Base-by-base conservation (phyloP, 2,797 vertebrate genomes). In the Miichthys miiuy region DNA sequence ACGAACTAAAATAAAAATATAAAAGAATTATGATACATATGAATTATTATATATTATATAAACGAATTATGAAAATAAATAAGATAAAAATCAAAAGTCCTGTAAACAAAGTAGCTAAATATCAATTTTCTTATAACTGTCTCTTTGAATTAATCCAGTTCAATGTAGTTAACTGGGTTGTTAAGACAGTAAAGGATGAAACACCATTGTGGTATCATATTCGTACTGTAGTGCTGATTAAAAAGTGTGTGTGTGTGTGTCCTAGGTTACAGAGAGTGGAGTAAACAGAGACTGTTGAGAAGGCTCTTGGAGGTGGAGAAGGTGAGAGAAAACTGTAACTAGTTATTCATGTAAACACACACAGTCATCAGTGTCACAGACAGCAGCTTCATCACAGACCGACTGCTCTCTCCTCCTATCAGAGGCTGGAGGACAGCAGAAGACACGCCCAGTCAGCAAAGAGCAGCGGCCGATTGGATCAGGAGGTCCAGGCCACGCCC, bases 211-310 rank as follows among this genome's bases (percentile, higher is more conserved):
- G 47, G 21, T 62, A 16, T 44, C 70, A 6, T 63, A 10, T 55
- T 30, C 3, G 3, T 34, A 34, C 34, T 2, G 34, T 34, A 34
- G 6, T 34, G 34, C 7, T 34, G 34, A 34, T 34, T 34, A 8
- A 34, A 34, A 34, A 34, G 7, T 47, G 46, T 47, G 20, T 65
- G 47, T 76, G 30, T 67, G 1, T 69, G 44, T 85, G 60, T 67
- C 69, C 72, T 78, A 99, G 97, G 94, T 88, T 97, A 97, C n/a
- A 77, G 86, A 47, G 96, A 97, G 42, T 98, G 97, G 97, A 97
- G 96, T 88, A 97, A 95, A 89, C 96, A 96, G 82, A 96, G 96
- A 76, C 94, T 98, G 80, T 63, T 97, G 88, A 96, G 96, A 11
- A 92, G 91, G 78, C 94, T 98, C 54, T 79, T 92, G 0, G 96